Base-by-base conservation (phyloP, 2,888 invertebrate species). In the Cantharis rustica region DNA sequence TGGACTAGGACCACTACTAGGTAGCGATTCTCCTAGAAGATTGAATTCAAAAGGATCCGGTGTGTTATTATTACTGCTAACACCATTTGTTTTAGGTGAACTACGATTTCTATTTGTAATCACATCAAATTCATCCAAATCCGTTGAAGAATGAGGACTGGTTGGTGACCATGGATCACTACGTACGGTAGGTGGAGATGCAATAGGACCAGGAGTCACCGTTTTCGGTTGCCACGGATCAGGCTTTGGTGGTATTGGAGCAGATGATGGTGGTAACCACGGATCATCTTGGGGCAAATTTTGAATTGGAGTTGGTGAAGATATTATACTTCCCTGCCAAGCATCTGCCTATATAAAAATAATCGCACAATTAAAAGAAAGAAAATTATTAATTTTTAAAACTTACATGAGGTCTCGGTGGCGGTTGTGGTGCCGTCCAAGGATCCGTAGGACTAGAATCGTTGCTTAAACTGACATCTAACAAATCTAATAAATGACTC, bases 51-150 rank as follows among this genome's bases (percentile, higher is more conserved):
- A 95, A 72, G 94, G 94, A 88, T 94, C 94, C 10, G 90, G 86
- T 16, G 90, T 89, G 84, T 88, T 82, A 68, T 87, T 85, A 62
- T 81, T 79, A 62, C 78, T 81, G 31, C 77, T 78, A 68, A 80
- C 81, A 16, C 84, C 83, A 69, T 84, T 84, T 68, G 82, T 78
- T 81, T 84, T 84, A 1, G 86, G 86, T 16, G 86, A 86, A 20
- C 81, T 81, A 47, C 84, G 81, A 85, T 92, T 93, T 77, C 96
- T 92, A 89, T 95, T 95, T 77, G 95, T 94, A 81, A 96, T 93
- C 79, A 94, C 92, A 88, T 96, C 96, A 88, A 96, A 96, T 87
- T 96, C 96, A 87, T 96, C 96, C 86, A 96, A 90, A 87, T 95
- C 95, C 7, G 93, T 91, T 1, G 91, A 90, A 3, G 93, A 86